Conservation (phyloP, 2,888 invertebrate genomes). For the Pristionchus japonicus region DNA sequence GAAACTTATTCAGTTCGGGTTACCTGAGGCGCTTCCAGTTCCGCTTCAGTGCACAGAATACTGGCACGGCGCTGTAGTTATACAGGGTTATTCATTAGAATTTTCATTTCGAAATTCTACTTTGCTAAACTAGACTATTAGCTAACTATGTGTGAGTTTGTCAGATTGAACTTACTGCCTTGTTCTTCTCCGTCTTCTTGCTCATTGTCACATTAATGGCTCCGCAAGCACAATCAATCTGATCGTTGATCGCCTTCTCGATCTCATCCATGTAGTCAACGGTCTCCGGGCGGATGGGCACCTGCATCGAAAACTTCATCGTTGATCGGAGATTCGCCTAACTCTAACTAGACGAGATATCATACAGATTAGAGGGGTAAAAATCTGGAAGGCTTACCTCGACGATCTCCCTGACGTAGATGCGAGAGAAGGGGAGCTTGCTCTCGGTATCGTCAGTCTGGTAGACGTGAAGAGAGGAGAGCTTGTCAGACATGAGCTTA, state of each 20-base stretch:
- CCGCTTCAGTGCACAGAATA: conserved; percentile 43
- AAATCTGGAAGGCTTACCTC: no score
- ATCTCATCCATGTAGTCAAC: not conserved
- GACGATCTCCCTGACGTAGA: conserved; percentile 60
- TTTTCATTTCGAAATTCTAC: no score
- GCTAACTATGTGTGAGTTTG: not conserved
- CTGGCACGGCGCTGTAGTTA: conserved; percentile 45
- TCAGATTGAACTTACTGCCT: conserved; percentile 17
- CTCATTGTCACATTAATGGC: conserved; percentile 66
- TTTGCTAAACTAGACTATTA: conserved; percentile 82
- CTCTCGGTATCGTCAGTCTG: conserved; percentile 49
- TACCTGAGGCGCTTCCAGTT: conserved; percentile 43
- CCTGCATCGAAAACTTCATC: not conserved
- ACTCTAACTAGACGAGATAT: no score
- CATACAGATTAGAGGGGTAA: no score
- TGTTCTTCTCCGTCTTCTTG: conserved; percentile 25
- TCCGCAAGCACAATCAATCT: conserved; percentile 69
- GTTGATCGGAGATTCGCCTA: not conserved
- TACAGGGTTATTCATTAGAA: no score
- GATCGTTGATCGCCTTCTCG: conserved; percentile 50
- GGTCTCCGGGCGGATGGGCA: conserved; percentile 8
- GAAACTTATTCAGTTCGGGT: not conserved
- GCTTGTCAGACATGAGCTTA: conserved; percentile 56
- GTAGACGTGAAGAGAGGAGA: conserved; percentile 59
- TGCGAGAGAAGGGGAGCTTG: conserved; percentile 54